Conservation (phyloP, 2,797 vertebrate genomes). For the Thunnus albacares region DNA sequence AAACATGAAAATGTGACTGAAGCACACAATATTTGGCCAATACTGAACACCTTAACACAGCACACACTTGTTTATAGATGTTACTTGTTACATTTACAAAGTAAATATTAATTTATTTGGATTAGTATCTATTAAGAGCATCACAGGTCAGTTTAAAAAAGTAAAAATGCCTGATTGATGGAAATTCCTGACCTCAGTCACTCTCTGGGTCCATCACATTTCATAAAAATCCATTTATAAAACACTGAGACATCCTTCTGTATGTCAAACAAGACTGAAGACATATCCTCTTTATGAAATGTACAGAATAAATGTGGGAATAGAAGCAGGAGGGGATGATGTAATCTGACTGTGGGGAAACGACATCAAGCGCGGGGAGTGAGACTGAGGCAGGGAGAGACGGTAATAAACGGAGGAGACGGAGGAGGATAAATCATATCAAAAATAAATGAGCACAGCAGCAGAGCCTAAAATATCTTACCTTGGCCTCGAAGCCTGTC, state of each 20-base stretch:
- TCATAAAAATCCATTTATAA: not conserved
- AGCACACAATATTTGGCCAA: not conserved
- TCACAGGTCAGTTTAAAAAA: too few relatives aligned
- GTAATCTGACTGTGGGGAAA: not conserved
- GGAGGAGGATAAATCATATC: constrained; percentile 22
- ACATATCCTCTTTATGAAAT: not conserved
- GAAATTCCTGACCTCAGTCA: not conserved
- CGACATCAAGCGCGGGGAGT: not conserved
- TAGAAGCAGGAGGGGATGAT: not conserved
- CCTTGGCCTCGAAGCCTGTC: constrained; percentile 94
- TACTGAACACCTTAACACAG: too few relatives aligned
- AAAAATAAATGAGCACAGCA: constrained; percentile 62
- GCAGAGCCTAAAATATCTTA: constrained; percentile 66
- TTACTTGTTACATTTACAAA: not conserved
- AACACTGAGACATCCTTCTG: not conserved
- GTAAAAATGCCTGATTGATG: too few relatives aligned
- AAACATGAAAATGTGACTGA: too few relatives aligned
- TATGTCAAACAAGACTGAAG: not conserved
- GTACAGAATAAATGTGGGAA: not conserved
- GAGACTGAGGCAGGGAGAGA: constrained; percentile 15
- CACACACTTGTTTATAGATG: not conserved
- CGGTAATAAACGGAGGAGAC: constrained; percentile 16
- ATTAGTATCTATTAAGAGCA: too few relatives aligned
- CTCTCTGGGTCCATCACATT: not conserved
- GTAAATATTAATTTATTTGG: not conserved